These are phyloP conservation scores for Nansenia antarctica DNA, from an alignment of 2,113 vertebrate species.

Conservation along the genomic window DNA sequence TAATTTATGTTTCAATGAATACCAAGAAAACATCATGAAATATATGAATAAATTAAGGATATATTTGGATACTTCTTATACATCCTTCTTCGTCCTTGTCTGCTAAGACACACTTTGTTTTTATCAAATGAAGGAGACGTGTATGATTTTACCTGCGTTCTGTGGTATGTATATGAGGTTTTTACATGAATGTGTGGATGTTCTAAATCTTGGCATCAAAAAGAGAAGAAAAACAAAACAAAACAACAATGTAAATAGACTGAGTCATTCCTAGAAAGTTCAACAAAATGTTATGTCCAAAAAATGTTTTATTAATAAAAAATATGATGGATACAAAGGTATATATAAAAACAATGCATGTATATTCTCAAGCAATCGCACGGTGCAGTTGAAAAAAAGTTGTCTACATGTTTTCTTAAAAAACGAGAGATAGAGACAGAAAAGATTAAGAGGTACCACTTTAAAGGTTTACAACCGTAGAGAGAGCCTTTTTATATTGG, in stretches of 20 bases:
- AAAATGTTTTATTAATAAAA: slow-evolving; percentile 71
- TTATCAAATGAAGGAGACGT: slow-evolving; percentile 21
- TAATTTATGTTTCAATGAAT: not conserved
- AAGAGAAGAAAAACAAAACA: slow-evolving; percentile 52
- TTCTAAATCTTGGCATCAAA: slow-evolving; percentile 72
- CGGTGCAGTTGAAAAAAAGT: slow-evolving; percentile 72
- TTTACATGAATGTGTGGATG: slow-evolving; percentile 78
- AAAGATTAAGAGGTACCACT: slow-evolving; percentile 35
- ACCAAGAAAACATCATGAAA: not conserved
- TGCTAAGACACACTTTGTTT: not conserved
- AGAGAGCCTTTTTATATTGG: slow-evolving; percentile 61
- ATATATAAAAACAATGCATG: slow-evolving; percentile 81
- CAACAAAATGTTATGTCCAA: slow-evolving; percentile 71
- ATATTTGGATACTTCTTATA: slow-evolving; percentile 11
- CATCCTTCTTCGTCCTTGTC: not conserved
- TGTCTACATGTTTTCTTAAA: slow-evolving; percentile 73
- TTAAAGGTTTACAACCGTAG: slow-evolving; percentile 59
- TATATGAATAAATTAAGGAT: not conserved
- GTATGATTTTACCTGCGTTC: slow-evolving; percentile 41
- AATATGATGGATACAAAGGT: slow-evolving; percentile 68
- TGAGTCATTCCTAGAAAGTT: slow-evolving; percentile 71
- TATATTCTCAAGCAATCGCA: slow-evolving; percentile 81
- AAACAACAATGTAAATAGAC: slow-evolving; percentile 76
- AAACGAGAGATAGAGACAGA: slow-evolving; percentile 48
- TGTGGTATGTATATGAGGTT: slow-evolving; percentile 70